These are phyloP conservation scores for Myiozetetes cayanensis DNA, from an alignment of 2,113 vertebrate species.

Conservation along the genomic window DNA sequence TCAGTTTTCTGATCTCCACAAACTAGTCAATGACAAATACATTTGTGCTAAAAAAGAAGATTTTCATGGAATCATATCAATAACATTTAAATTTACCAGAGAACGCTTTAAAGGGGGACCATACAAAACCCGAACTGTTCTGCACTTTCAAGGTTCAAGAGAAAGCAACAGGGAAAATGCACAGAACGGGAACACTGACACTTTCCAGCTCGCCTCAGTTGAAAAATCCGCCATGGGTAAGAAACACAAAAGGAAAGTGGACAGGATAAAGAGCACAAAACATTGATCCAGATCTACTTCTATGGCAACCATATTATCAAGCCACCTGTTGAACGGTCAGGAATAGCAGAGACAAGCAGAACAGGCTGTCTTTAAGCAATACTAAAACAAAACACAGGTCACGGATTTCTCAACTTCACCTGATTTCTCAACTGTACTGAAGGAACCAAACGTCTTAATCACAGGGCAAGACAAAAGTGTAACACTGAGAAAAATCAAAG, in stretches of 20 bases:
- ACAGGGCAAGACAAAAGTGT: neutral
- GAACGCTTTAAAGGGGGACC: neutral
- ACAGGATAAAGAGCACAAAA: neutral
- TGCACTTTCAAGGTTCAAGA: neutral
- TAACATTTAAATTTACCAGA: neutral
- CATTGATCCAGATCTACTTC: neutral
- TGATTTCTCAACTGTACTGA: constrained; percentile 30
- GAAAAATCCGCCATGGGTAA: neutral
- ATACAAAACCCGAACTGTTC: neutral
- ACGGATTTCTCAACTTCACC: constrained; percentile 32
- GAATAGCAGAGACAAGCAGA: neutral
- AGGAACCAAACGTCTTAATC: neutral
- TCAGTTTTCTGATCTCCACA: neutral
- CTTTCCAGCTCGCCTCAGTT: neutral
- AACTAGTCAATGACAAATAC: neutral
- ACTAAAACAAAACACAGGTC: neutral
- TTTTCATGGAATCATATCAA: neutral
- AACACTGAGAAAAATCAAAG: neutral
- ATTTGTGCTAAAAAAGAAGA: neutral
- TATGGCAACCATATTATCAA: neutral
- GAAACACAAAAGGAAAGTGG: neutral
- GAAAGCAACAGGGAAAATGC: rapidly evolving
- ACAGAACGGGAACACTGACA: neutral
- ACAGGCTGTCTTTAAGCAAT: constrained; percentile 14
- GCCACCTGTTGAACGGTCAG: neutral